Conservation (phyloP, 2,797 vertebrate genomes). For the Chrysocyon brachyurus region DNA sequence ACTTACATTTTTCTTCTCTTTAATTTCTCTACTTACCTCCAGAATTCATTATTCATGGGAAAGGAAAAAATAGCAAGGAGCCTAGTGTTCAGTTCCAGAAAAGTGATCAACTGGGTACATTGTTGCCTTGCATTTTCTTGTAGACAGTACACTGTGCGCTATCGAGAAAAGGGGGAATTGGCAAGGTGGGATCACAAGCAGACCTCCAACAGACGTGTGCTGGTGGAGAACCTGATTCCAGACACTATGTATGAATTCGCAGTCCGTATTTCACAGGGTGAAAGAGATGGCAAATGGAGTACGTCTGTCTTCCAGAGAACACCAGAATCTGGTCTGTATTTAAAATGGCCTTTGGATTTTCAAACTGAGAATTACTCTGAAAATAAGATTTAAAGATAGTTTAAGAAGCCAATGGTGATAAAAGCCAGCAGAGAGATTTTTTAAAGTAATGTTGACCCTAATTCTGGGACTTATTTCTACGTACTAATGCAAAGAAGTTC, state of each 20-base stretch:
- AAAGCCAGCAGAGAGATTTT: not conserved
- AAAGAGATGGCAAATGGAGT: constrained; percentile 95
- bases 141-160: constrained; percentile 95
- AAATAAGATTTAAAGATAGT: not conserved
- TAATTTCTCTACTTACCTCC: not conserved
- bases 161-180: constrained; percentile 97
- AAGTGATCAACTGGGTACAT: accelerated
- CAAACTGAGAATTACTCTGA: not conserved
- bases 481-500: not conserved
- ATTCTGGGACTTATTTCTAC: not conserved
- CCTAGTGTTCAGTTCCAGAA: not conserved
- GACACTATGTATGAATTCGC: constrained; percentile 99
- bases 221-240: constrained; percentile 94
- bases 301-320: constrained; percentile 97
- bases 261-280: constrained; percentile 94
- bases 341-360: not conserved
- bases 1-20: not conserved
- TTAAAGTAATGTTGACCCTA: not conserved
- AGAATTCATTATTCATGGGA: not conserved
- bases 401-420: not conserved
- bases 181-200: constrained; percentile 98
- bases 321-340: constrained; percentile 95
- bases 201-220: constrained; percentile 90
- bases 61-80: not conserved
- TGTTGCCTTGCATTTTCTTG: not conserved